Evolutionary conservation across 2,797 vertebrate species (phyloP), one percentile per base, ranked within the genome.

Genomic region (Linurgus olivaceus): DNA sequence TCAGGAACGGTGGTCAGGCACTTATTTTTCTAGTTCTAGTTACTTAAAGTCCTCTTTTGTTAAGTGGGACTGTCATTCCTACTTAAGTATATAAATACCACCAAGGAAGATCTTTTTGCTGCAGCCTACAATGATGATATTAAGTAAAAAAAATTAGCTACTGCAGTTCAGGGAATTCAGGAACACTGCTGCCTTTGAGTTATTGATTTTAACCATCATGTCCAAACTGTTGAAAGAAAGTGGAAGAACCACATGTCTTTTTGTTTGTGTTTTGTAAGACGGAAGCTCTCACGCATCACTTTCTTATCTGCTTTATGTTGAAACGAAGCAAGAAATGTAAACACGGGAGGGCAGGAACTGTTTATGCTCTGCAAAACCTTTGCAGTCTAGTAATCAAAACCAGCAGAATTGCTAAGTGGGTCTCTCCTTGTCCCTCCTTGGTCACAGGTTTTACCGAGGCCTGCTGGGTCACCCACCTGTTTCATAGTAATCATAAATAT

Each of bases 401-500:
- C 45, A 74, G 61, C 21, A 80, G n/a, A 71, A 77, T 6, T 50
- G 6, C 50, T 15, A 35, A 13, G 50, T 78, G 40, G 5, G 26
- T 78, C 17, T 86, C 17, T 23, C 18, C 23, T 65, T 55, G 20
- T 14, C 13, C 54, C n/a, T 55, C 4, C 44, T 55, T 74, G 25
- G n/a, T 82, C 24, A 67, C 24, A 70, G 78, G 29, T 67, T 71
- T 80, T 74, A 10, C 26, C 6, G 7, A 40, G 24, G 23, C 23
- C 24, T 48, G 10, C 18, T 50, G 59, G 40, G 16, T 86, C 54
- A 57, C 93, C 13, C 88, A 98, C 98, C 97, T 92, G 96, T 96
- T 93, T 97, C 96, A 1, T 98, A 97, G 66, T 97, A 98, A 82
- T 97, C 90, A 0, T 97, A 96, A 3, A 97, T 88, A 6, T 80